A percentile compares a stretch with the other conserved stretches of the same genome.
Conservation (phyloP, 2,113 vertebrate genomes). For the Crotalus helleri region DNA sequence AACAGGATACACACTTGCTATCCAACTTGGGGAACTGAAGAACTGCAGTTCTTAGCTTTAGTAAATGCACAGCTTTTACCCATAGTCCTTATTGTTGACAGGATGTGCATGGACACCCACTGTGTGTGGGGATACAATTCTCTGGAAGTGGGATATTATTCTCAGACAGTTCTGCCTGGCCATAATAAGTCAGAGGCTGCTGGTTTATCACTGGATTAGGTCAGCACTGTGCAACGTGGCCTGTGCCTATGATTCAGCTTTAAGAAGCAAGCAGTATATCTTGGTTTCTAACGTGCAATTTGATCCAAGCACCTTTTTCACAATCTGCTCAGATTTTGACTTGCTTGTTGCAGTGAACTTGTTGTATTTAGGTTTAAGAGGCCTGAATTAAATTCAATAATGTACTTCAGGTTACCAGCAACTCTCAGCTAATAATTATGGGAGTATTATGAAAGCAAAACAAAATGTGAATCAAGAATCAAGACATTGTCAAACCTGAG, state of each 20-base stretch:
- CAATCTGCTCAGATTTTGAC: background rate
- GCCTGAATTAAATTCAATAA: background rate
- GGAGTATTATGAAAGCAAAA: background rate
- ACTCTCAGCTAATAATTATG: background rate
- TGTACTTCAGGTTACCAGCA: background rate
- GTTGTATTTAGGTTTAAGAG: background rate
- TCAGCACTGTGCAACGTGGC: background rate
- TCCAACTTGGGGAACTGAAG: background rate
- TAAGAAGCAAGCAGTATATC: background rate
- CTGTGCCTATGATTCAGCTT: background rate
- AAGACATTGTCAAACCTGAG: background rate
- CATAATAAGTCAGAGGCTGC: background rate
- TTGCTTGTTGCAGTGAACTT: background rate
- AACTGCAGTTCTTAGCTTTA: background rate
- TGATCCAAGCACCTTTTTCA: background rate
- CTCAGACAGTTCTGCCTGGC: background rate
- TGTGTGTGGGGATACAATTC: background rate
- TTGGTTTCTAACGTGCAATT: background rate
- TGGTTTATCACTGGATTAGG: background rate
- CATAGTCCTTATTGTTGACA: background rate
- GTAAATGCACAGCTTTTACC: background rate
- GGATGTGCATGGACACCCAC: background rate
- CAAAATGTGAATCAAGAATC: background rate
- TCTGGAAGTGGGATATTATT: background rate
- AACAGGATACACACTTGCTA: background rate